Conservation (phyloP, 2,888 invertebrate species). For the Bembecia ichneumoniformis region DNA sequence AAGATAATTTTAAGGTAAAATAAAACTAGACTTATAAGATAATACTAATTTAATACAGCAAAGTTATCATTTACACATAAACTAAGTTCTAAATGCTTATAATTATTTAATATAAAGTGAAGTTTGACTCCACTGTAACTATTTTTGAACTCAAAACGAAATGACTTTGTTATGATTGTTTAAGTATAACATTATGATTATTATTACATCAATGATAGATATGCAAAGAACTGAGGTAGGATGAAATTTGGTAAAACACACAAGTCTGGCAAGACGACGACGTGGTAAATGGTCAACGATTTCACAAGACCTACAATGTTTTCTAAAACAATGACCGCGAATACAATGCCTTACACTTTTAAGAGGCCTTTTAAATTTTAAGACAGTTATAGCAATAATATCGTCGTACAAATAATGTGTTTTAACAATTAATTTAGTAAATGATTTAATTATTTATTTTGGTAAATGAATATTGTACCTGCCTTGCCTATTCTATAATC, state of each 20-base stretch:
- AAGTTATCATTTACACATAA: constrained; percentile 55
- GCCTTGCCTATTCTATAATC: no score
- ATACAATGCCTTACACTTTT: not conserved
- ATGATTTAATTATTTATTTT: no score
- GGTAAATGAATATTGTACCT: no score
- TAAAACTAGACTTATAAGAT: constrained; percentile 36
- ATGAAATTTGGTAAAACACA: not conserved
- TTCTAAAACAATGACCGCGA: not conserved
- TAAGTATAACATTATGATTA: not conserved
- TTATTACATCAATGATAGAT: constrained; percentile 21
- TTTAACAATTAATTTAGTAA: no score
- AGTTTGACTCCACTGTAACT: constrained; percentile 49
- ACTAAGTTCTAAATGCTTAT: constrained; percentile 32
- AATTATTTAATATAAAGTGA: constrained; percentile 41
- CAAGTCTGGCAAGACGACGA: not conserved
- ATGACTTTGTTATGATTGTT: not conserved
- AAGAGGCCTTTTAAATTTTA: no score
- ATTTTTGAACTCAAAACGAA: not conserved
- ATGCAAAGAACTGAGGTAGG: constrained; percentile 44
- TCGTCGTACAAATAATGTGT: no score
- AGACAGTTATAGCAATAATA: no score
- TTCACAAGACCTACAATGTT: not conserved
- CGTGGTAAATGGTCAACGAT: no score
- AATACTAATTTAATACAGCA: constrained; percentile 65
- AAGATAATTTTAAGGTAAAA: constrained; percentile 9